Base-by-base conservation (phyloP, 1,140 invertebrate genomes). In the Bombus sibiricus region DNA sequence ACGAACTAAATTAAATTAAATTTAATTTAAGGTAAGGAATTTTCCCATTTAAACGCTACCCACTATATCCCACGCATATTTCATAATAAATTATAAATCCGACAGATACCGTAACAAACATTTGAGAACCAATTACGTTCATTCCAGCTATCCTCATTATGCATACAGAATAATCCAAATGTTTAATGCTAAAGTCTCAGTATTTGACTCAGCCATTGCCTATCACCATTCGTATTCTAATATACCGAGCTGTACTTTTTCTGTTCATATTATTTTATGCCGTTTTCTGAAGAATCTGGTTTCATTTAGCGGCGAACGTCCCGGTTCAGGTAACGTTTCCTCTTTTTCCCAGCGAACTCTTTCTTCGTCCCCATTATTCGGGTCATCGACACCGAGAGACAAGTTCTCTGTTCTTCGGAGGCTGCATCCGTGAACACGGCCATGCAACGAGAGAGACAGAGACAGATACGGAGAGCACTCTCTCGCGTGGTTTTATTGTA, bases 401-500 rank as follows among this genome's bases (percentile, higher is more conserved):
- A 80, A 85, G 83, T 80, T 80, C 57, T 80, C 77, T 53, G 77
- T 85, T 73, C 64, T 59, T 59, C 28, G 77, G 66, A 79, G 28
- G 53, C 53, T 68, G 75, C 39, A 79, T 71, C 75, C 81, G 74
- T 77, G 81, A 68, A 77, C 81, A 53, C 73, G 37, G 47, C 62
- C 43, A n/a, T 8, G 43, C 53, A 6, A 53, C 71, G 25, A n/a
- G 57, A 5, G 32, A 34, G 32, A 66, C 22, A 57, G n/a, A 74
- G 68, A 57, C n/a, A 3, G 25, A 34, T 9, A 15, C 13, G 15
- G 32, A 34, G 64, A 32, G 41, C 59, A 76, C 32, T 68, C 81
- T 68, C 68, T 15, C 76, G 83, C 83, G 83, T 84, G 83, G 53
- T 86, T 86, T 86, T 86, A 81, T 86, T 81, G 83, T 59, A 72